A percentile compares a stretch with the other conserved stretches of the same genome.
Evolutionary conservation across 2,797 vertebrate genomes (phyloP).

Genomic region (Microctenopoma stevenorrisi): DNA sequence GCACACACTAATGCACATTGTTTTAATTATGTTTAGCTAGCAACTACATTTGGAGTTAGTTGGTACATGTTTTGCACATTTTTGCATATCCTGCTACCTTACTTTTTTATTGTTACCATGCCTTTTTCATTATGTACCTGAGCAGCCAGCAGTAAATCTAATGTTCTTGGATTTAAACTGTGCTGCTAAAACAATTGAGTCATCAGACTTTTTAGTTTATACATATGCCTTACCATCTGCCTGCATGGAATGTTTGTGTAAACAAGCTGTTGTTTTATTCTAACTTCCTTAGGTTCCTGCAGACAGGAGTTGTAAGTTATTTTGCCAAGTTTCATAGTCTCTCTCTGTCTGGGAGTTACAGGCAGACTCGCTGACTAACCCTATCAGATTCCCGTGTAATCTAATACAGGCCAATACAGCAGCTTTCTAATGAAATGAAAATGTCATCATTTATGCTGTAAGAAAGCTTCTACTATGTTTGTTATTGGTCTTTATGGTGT

Average conservation of each 20-base stretch:
- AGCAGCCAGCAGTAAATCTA: neutral
- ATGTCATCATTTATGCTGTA: too few relatives aligned
- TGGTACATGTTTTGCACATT: conserved; percentile 19
- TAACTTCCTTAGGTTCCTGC: neutral
- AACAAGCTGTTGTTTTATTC: neutral
- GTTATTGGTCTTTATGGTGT: too few relatives aligned
- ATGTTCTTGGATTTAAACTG: neutral
- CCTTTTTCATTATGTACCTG: neutral
- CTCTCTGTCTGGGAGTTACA: neutral
- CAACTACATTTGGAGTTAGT: neutral
- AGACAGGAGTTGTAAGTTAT: neutral
- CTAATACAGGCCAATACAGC: neutral
- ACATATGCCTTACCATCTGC: conserved; percentile 38
- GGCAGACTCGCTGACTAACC: neutral
- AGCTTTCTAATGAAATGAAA: too few relatives aligned
- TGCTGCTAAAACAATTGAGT: conserved; percentile 1
- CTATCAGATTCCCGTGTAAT: neutral
- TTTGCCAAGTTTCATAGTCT: neutral
- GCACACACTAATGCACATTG: conserved; percentile 43
- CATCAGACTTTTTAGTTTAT: neutral
- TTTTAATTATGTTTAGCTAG: neutral
- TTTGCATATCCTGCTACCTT: conserved; percentile 37
- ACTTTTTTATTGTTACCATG: neutral
- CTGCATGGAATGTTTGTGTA: neutral
- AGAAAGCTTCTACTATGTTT: too few relatives aligned